Conservation (phyloP, 2,888 invertebrate genomes). For the Hypena proboscidalis region DNA sequence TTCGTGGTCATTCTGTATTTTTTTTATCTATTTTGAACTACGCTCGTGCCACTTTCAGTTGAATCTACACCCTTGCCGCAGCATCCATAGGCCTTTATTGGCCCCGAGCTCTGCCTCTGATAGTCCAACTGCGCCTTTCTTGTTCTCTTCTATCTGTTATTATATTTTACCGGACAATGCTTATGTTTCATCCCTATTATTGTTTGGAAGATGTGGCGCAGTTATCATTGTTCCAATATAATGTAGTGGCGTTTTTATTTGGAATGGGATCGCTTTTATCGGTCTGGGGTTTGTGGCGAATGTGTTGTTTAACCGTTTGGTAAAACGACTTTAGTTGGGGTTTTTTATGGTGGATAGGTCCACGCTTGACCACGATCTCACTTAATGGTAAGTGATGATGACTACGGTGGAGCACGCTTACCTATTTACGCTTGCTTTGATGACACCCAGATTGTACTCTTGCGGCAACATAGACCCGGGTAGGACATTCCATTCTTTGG, state of each 20-base stretch:
- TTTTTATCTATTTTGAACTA: background rate
- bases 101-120: constrained; percentile 43
- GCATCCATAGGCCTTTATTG: constrained; percentile 57
- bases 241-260: constrained; percentile 5
- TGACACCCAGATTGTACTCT: too few species aligned
- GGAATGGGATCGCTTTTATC: background rate
- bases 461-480: too few species aligned
- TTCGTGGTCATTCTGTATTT: too few species aligned
- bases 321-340: background rate
- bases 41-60: constrained; percentile 15
- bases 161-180: constrained; percentile 45
- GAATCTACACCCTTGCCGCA: background rate
- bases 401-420: too few species aligned
- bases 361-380: too few species aligned
- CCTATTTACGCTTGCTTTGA: too few species aligned
- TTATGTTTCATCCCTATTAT: constrained; percentile 35
- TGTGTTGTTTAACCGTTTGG: background rate
- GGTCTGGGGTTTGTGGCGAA: constrained; percentile 1
- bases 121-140: constrained; percentile 46
- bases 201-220: constrained; percentile 9
- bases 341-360: background rate
- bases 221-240: constrained; percentile 19
- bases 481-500: too few species aligned
- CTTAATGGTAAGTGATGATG: too few species aligned
- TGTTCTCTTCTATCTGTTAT: constrained; percentile 44